Base-by-base conservation (phyloP, 2,113 vertebrate genomes). In the Marcusenius ussheri region DNA sequence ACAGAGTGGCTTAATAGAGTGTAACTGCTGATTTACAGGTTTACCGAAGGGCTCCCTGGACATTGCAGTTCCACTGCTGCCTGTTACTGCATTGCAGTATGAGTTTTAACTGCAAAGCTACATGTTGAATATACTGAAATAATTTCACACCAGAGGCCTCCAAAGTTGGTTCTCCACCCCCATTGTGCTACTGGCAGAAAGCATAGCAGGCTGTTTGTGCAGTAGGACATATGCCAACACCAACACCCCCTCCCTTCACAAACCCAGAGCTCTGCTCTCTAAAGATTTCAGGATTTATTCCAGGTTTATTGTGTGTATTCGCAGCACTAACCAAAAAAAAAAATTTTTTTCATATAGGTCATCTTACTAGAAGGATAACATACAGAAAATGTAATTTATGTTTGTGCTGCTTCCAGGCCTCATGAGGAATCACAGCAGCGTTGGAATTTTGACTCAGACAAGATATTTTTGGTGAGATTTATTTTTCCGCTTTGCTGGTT, bases 401-500 rank as follows among this genome's bases (percentile, higher is more conserved):
- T 39, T 89, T 17, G 8, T 42, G 77, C n/a, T 89, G 56, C 39
- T 27, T 17, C 19, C 15, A 45, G 31, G 24, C n/a, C 39, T 31
- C 51, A 13, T 45, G 42, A 35, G 87, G 39, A 49, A 19, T 88
- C 87, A 31, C 49, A 88, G 56, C 42, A 88, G 39, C 10, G 5
- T 5, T 62, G 17, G 45, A 62, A 89, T 51, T 89, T 83, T 35
- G 45, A 49, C 66, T 83, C 49, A 51, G 47, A 47, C 42, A 83
- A 62, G 89, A 84, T 56, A 62, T 89, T 58, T 80, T 58, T 84
- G 74, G 89, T 35, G 39, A 50, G 17, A 70, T 51, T 87, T 51
- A 47, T 74, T 88, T 47, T 70, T 51, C 53, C 15, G 1, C 70
- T 89, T 89, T 42, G 35, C 21, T 19, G 47, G 39, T 50, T 21